Base-by-base conservation (phyloP, 2,797 vertebrate genomes). In the Coracias cyanogaster region DNA sequence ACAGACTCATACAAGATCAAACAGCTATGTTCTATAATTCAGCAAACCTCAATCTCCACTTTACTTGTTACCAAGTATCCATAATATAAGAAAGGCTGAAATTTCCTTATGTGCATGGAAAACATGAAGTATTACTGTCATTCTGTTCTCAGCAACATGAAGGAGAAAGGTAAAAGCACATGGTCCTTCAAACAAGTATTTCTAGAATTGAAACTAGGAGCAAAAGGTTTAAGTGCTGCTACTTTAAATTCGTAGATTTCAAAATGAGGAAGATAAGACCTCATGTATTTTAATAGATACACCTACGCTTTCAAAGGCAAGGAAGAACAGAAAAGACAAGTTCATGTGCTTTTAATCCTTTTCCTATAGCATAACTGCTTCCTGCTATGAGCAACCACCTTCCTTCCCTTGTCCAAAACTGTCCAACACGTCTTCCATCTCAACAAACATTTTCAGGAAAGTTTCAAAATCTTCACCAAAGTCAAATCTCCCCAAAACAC, bases 1-100 rank as follows among this genome's bases (percentile, higher is more conserved):
- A 85, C 76, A 91, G 95, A 96, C 69, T 95, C 49, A 66, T 62
- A 86, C 77, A 96, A 90, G 91, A 82, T 96, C 82, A 88, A 95
- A 86, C 39, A 94, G 73, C 71, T 84, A 60, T 65, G 41, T 92
- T 96, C 93, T 92, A 92, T 81, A 89, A 96, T 94, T 89, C 81
- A 67, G 60, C 51, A 96, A 93, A 83, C 79, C 94, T 96, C 82
- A 77, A 58, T 82, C 84, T 91, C 65, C 62, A 87, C 77, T 91
- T 92, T 79, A 65, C 54, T 77, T 39, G 54, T 65, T 77, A 82
- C 6, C 6, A 87, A 87, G 84, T 15, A n/a, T 31, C 18, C 37
- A 39, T 33, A 86, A 62, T 60, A 90, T 7, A 62, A 76, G 72
- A 93, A 90, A 90, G 57, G 39, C 37, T 94, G 33, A 70, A 89